Evolutionary conservation across 2,888 invertebrate genomes (phyloP), one percentile per base, ranked within the genome.

Genomic region (Machimus rusticus): DNA sequence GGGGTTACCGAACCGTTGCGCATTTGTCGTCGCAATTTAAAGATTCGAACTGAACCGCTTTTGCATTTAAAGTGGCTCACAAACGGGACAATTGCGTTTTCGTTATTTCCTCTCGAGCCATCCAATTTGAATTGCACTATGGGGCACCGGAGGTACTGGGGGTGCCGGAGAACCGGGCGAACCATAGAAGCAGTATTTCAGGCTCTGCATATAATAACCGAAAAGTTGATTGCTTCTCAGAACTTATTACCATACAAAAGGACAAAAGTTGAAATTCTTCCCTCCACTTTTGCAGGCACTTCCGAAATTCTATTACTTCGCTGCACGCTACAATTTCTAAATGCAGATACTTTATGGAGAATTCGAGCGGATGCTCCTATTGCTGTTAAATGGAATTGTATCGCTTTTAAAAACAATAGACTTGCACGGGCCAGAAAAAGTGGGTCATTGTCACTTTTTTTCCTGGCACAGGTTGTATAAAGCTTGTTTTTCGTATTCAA

Each of bases 1-100:
- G 82, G 34, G 82, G 82, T 82, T 82, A 82, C 34, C 66, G 82
- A 82, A 82, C 82, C 82, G 31, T 66, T 57, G n/a, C 37, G 23
- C 19, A 55, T 37, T 82, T 82, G 57, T 82, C 82, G 37, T 82
- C 9, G 82, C 66, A 79, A 79, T 79, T 79, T 51, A 79, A 79
- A 23, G 66, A 66, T 79, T 79, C 31, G 79, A 79, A 79, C 57
- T 12, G 82, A 82, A 57, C 66, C 34, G 82, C 66, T 66, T 82
- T 82, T 39, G 39, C 34, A 82, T 82, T 82, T 82, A 55, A 82
- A 82, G 57, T 82, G 31, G 55, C 37, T 82, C 82, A n/a, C 37
- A 16, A 82, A 66, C 28, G 37, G 66, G 37, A 82, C 66, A 57
- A 66, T 82, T 82, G 66, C 66, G 66, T 66, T 66, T 66, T 66